Evolutionary conservation across 2,888 invertebrate genomes (phyloP), one percentile per base, ranked within the genome.

Genomic region (Thereva nobilitata): DNA sequence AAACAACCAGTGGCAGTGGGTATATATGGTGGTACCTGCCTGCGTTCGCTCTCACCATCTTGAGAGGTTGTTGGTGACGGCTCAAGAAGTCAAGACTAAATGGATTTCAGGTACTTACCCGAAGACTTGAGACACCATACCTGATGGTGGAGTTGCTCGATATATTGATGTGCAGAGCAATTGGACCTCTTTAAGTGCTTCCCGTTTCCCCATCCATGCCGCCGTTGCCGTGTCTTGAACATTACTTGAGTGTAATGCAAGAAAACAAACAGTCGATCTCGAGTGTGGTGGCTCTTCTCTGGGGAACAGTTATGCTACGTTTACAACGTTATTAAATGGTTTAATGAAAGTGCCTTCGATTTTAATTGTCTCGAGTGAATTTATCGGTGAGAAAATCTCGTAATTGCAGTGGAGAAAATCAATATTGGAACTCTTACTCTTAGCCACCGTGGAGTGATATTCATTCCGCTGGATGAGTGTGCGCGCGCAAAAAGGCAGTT

Each of bases 301-400:
- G 61, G 44, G 41, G 59, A 42, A 45, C 50, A 45, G 57, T 59
- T 47, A 47, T 50, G 64, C 50, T 56, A 64, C 68, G 54, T 68
- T 68, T 68, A 68, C 55, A 66, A 66, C 66, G 56, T 68, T 66
- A 68, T 66, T 66, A 68, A 68, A 68, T 68, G 66, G 56, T 68
- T 66, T 66, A 68, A 68, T 66, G 68, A 68, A 68, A 68, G 68
- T 66, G 52, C 45, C 66, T 66, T 56, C 55, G 56, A 52, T 68
- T 68, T 68, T 63, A 68, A 66, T 68, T 68, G 66, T 68, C 63
- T 56, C 57, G 56, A 44, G 55, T 52, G 54, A 45, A 68, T 68
- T 68, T 68, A 68, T 68, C 68, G 66, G 68, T 68, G 68, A 68
- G 68, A 68, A 68, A 68, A 68, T 68, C 66, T 66, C 49, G 56